These are phyloP conservation scores for Arnoldichthys spilopterus DNA, from an alignment of 2,797 vertebrate genomes.

Conservation along the genomic window DNA sequence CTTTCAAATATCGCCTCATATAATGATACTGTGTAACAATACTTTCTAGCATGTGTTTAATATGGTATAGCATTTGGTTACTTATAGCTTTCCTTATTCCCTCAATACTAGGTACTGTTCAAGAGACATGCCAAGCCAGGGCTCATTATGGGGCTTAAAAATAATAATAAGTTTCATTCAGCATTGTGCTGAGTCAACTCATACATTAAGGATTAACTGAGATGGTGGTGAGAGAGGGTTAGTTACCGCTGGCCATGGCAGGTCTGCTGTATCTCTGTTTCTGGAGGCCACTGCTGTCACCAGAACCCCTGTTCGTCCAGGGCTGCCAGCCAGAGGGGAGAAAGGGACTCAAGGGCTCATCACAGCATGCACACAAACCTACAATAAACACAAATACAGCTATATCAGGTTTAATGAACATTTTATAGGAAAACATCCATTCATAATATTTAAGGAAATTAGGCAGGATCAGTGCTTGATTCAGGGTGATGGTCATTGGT, in stretches of 20 bases:
- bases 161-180: slow-evolving; percentile 15
- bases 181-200: slow-evolving; percentile 6
- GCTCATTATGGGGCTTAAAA: slow-evolving; percentile 16
- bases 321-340: slow-evolving; percentile 63
- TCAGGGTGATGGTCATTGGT: not conserved
- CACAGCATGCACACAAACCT: slow-evolving; percentile 69
- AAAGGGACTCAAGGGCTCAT: slow-evolving; percentile 55
- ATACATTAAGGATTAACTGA: slow-evolving; percentile 5
- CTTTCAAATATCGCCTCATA: not conserved
- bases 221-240: slow-evolving; percentile 11
- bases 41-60: not conserved
- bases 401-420: not conserved
- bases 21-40: not conserved
- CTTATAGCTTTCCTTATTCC: not conserved
- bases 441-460: not conserved
- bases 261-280: slow-evolving; percentile 68
- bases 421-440: not conserved
- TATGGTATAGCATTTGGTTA: not conserved
- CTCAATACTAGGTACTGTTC: not conserved
- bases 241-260: slow-evolving; percentile 89
- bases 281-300: slow-evolving; percentile 72
- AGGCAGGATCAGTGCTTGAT: not conserved
- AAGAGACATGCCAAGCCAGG: not conserved
- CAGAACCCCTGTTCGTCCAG: slow-evolving; percentile 72
- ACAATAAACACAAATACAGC: slow-evolving; percentile 54